Base-by-base conservation (phyloP, 2,888 invertebrate genomes). In the Watsonalla binaria region DNA sequence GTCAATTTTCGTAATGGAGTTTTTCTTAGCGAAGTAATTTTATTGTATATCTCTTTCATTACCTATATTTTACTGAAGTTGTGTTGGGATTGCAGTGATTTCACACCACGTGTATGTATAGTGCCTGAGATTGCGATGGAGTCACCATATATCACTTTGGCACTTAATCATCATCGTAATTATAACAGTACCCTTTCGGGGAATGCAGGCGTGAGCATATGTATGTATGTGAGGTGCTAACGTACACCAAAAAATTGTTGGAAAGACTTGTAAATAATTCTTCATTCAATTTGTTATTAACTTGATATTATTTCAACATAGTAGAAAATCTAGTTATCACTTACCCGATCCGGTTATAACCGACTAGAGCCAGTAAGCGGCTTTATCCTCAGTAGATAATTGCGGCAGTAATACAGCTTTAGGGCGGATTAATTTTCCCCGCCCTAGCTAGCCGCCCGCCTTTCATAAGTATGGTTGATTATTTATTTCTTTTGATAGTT, bases 391-490 rank as follows among this genome's bases (percentile, higher is more conserved):
- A 54, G 53, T 53, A 65, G 82, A 83, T 84, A 83, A 85, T 84
- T 85, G 79, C 82, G 72, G 65, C 62, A 61, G 70, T 75, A 79
- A 75, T 79, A 75, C 70, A 68, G 66, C 74, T 76, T 82, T 79
- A 77, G 67, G 71, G 62, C 74, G 76, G 84, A 82, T 84, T 83
- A 84, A 74, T 74, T 74, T 77, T 73, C 69, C 71, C 74, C 73
- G 74, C 76, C 76, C 75, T 68, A 68, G 64, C 68, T 66, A 53
- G 58, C 68, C 70, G 66, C 68, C 73, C 68, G 70, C 63, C 66
- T 53, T 63, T 47, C 45, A 13, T 34, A 13, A 33, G 14, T 45
- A n/a, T 6, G 11, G 13, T n/a, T 45, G 13, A 46, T 34, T 15
- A 45, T 33, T 39, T 33, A 24, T 47, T 48, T 35, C 37, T 37